Evolutionary conservation across 2,113 vertebrate genomes (phyloP).

Genomic region (Antigone vipio): DNA sequence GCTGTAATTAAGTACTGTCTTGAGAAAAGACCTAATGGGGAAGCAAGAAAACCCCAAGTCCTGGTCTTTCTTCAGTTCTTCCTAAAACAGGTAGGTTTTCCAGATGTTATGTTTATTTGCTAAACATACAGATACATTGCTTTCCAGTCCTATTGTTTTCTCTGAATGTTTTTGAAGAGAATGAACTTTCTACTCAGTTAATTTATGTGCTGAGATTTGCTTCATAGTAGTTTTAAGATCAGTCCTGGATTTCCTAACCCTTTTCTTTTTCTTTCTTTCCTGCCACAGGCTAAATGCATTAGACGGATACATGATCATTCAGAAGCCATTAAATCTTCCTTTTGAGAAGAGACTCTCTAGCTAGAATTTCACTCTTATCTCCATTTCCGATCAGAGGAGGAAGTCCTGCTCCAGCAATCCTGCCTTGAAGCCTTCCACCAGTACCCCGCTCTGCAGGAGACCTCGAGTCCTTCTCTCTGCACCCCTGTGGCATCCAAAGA

Average conservation of each 20-base stretch:
- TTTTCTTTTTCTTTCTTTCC: background rate
- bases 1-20: background rate
- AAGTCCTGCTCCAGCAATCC: constrained; percentile 60
- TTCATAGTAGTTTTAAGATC: background rate
- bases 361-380: constrained; percentile 77
- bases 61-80: background rate
- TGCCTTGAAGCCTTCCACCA: constrained; percentile 55
- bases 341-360: constrained; percentile 11
- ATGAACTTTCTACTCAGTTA: background rate
- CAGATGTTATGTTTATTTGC: background rate
- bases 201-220: background rate
- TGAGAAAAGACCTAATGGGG: background rate
- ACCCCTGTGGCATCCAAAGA: constrained; percentile 46
- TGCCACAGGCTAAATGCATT: background rate
- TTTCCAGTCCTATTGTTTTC: background rate
- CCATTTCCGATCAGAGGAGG: constrained; percentile 58
- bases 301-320: background rate
- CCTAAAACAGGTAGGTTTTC: background rate
- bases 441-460: constrained; percentile 43
- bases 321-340: constrained; percentile 7
- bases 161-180: background rate
- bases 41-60: background rate
- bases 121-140: background rate
- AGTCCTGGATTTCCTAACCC: background rate
- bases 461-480: constrained; percentile 5